Evolutionary conservation across 1,140 invertebrate species (phyloP), one percentile per base, ranked within the genome.

Genomic region (Hormaphis cornu): DNA sequence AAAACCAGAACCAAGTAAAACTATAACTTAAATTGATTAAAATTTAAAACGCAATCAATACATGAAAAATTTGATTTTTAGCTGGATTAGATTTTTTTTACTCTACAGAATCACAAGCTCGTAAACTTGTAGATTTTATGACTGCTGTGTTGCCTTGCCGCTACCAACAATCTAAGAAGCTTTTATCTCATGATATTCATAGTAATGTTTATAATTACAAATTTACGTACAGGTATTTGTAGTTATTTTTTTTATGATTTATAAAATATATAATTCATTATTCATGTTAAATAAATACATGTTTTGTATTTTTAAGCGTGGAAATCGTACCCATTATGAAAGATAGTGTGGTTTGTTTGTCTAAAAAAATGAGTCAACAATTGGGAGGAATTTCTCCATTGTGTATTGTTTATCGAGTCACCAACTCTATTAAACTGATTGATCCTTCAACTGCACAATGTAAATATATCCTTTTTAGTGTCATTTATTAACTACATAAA

Each of bases 131-230:
- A 4, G 94, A 98, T 75, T 99, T 99, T 77, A 79, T 99, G 2
- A 79, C 81, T 66, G 83, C 90, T 16, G 88, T 95, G 71, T 84
- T 98, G 54, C 96, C 97, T 2, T 87, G 86, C 75, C 87, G 89
- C 76, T 89, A 87, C 77, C 85, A 89, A 70, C 88, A 90, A 74
- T 95, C 95, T 0, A 95, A 98, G 78, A 94, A 97, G 76, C 81
- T 99, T 12, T 90, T 99, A 73, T 98, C 96, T 1, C 96, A 99
- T 76, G 97, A 99, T 80, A 90, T 93, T 35, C 92, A 95, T 77
- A 98, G 89, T 76, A 99, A 99, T 77, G 86, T 88, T 37, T 98
- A 92, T 79, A 98, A 98, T 79, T 99, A 98, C 79, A 99, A 99
- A 80, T 91, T 89, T 76, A 88, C 89, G 40, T 92, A 85, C 79